A percentile compares a stretch with the other conserved stretches of the same genome.
These are phyloP conservation scores for Onychostoma macrolepis DNA, from an alignment of 2,113 vertebrate species.

Conservation along the genomic window DNA sequence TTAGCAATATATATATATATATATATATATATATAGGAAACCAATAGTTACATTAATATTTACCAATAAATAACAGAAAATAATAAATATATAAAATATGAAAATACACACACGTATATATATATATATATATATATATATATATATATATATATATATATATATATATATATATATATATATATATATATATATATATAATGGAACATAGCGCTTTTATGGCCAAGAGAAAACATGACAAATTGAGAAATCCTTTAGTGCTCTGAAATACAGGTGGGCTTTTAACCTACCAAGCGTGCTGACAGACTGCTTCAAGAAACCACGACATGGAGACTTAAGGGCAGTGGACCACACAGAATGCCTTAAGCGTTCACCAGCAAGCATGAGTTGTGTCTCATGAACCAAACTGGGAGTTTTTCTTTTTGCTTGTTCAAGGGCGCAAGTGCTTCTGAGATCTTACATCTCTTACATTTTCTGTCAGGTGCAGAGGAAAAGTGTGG, in stretches of 20 bases:
- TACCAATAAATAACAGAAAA: no score
- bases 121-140: no score
- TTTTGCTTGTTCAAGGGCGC: not conserved
- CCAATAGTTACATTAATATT: no score
- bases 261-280: constrained; percentile 35
- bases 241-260: constrained; percentile 26
- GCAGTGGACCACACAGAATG: constrained; percentile 35
- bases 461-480: constrained; percentile 1
- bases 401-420: constrained; percentile 27
- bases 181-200: not conserved
- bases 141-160: no score
- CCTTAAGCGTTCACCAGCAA: not conserved
- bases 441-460: not conserved
- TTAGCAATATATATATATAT: no score
- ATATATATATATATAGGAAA: no score
- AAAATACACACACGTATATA: no score
- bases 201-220: not conserved
- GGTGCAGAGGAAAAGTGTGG: not conserved
- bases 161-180: no score
- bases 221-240: not conserved
- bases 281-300: not conserved
- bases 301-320: constrained; percentile 11
- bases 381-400: constrained; percentile 8
- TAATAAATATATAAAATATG: no score
- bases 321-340: constrained; percentile 24